These are phyloP conservation scores for Drosophila mauritiana DNA, from an alignment of 1,140 invertebrate genomes.

Conservation along the genomic window DNA sequence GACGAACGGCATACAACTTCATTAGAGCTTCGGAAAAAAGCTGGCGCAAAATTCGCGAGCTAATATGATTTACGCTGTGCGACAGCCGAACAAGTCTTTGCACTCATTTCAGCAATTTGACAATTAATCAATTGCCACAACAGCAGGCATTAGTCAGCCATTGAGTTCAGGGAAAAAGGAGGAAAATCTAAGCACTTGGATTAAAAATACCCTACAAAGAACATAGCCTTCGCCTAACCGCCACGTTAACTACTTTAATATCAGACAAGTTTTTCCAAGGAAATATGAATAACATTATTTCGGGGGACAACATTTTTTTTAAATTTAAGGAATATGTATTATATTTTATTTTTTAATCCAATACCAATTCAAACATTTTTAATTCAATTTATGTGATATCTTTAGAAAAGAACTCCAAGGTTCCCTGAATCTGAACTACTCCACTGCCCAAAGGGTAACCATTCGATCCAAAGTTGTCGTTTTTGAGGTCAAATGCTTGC, in stretches of 20 bases:
- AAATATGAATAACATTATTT: too few species aligned
- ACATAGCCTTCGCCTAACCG: background rate
- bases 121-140: conserved; percentile 79
- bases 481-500: conserved; percentile 57
- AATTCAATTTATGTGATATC: too few species aligned
- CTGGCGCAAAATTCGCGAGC: conserved; percentile 42
- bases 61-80: conserved; percentile 75
- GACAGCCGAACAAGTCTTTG: conserved; percentile 78
- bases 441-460: conserved; percentile 11
- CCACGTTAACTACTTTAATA: background rate
- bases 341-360: too few species aligned
- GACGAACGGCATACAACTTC: conserved; percentile 58
- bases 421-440: background rate
- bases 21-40: conserved; percentile 47
- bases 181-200: background rate
- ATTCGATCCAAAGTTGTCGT: conserved; percentile 32
- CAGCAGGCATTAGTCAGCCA: conserved; percentile 72
- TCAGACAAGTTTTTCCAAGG: background rate
- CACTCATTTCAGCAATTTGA: conserved; percentile 83
- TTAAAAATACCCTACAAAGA: background rate
- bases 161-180: conserved; percentile 41
- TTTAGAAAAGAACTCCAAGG: too few species aligned
- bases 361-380: too few species aligned
- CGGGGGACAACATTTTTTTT: too few species aligned
- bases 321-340: too few species aligned